A percentile compares a stretch with the other conserved stretches of the same genome.
Evolutionary conservation across 2,888 invertebrate species (phyloP).

Genomic region (Polia nebulosa): DNA sequence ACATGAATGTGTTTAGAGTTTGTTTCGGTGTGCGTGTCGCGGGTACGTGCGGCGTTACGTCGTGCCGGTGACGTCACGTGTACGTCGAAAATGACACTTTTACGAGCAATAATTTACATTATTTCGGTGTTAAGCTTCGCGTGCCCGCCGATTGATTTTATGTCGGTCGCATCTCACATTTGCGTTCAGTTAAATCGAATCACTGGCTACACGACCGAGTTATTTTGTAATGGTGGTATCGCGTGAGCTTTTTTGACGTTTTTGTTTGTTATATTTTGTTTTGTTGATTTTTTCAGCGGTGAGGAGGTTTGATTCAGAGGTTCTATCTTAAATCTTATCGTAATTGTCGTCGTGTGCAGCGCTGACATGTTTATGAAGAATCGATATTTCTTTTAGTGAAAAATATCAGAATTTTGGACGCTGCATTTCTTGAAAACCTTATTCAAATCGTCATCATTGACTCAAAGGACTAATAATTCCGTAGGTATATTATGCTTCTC

Average conservation of each 20-base stretch:
- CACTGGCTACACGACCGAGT: slow-evolving; percentile 86
- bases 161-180: slow-evolving; percentile 89
- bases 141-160: slow-evolving; percentile 90
- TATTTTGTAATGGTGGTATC: slow-evolving; percentile 88
- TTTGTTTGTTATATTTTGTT: slow-evolving; percentile 77
- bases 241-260: slow-evolving; percentile 81
- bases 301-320: slow-evolving; percentile 58
- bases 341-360: slow-evolving; percentile 41
- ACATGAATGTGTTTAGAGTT: slow-evolving; percentile 66
- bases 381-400: neutral
- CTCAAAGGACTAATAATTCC: neutral
- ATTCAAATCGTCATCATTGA: neutral
- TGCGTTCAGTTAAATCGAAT: slow-evolving; percentile 88
- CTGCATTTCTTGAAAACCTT: neutral
- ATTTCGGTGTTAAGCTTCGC: slow-evolving; percentile 89
- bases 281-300: slow-evolving; percentile 70
- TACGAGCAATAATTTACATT: slow-evolving; percentile 91
- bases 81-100: slow-evolving; percentile 90
- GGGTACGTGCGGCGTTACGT: slow-evolving; percentile 69
- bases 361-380: slow-evolving; percentile 30
- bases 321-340: slow-evolving; percentile 50
- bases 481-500: too few species aligned
- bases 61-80: slow-evolving; percentile 85
- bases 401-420: neutral
- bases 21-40: slow-evolving; percentile 63